Evolutionary conservation across 2,797 vertebrate genomes (phyloP).

Genomic region (Enteromius unitaeniatus): DNA sequence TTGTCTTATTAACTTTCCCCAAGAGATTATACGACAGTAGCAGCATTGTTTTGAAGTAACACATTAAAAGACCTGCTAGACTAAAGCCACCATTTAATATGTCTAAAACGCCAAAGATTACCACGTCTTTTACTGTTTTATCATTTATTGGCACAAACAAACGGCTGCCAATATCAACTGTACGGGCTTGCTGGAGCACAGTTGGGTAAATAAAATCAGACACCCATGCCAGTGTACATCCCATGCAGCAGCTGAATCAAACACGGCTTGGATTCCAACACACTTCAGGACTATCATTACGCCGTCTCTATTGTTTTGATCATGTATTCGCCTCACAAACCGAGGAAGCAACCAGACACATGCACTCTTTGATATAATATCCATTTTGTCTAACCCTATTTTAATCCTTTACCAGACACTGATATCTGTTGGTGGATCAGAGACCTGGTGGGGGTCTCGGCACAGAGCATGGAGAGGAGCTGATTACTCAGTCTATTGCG

Average conservation of each 20-base stretch:
- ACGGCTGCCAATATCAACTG: slow-evolving; percentile 24
- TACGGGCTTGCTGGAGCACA: not conserved
- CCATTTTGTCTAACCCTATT: slow-evolving; percentile 49
- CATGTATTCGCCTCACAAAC: slow-evolving; percentile 3
- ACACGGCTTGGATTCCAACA: slow-evolving; percentile 28
- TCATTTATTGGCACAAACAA: slow-evolving; percentile 11
- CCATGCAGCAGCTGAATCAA: slow-evolving; percentile 15
- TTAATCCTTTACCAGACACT: slow-evolving; percentile 53
- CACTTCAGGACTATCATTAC: slow-evolving; percentile 30
- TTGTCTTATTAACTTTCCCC: slow-evolving; percentile 26
- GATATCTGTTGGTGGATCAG: slow-evolving; percentile 54
- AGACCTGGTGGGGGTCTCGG: slow-evolving; percentile 37
- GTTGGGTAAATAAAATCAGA: slow-evolving; percentile 44
- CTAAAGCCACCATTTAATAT: not conserved
- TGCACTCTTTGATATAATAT: slow-evolving; percentile 53
- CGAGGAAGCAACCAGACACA: slow-evolving; percentile 19
- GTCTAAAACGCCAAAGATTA: not conserved
- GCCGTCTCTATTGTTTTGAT: slow-evolving; percentile 26
- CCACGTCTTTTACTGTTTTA: not conserved
- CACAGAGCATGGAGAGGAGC: slow-evolving; percentile 43
- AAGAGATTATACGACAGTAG: slow-evolving; percentile 20
- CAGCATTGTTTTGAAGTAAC: slow-evolving; percentile 23
- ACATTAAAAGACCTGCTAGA: slow-evolving; percentile 3
- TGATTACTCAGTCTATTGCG: slow-evolving; percentile 48
- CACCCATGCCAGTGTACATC: slow-evolving; percentile 26